Evolutionary conservation across 2,888 invertebrate species (phyloP), one percentile per base, ranked within the genome.

Genomic region (Eustalomyia histrio): DNA sequence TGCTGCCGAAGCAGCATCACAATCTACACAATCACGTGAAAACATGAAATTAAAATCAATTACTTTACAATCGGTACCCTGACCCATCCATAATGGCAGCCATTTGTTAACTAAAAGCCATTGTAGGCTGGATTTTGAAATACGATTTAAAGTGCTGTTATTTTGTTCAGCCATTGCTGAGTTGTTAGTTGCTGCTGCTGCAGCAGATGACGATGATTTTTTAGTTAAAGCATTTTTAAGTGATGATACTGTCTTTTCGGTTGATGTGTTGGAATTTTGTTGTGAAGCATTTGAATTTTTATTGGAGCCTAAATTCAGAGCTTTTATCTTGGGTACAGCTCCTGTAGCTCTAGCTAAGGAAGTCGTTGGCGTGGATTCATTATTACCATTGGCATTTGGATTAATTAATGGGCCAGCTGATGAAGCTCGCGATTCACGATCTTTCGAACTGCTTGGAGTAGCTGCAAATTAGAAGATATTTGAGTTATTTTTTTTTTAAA

Each of bases 31-130:
- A 71, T 91, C 90, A 10, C 91, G 88, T 1, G 91, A 91, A 73
- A 91, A 91, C 91, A 91, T 91, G 61, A 91, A 91, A 81, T 91
- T 91, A 74, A 92, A 91, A 85, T 92, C 92, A 60, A 92, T 90
- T 16, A 88, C 91, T 86, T 92, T 91, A 85, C 92, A 92, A 76
- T 92, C 92, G 12, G 91, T 89, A 8, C 92, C 92, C 67, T 92
- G 92, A n/a, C 91, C 91, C 76, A 93, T 92, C 93, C 94, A 94
- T 53, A 93, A 86, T 0, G 93, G 93, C 21, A 94, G 86, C 94
- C 94, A 94, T 84, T 93, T 93, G 86, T 94, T 94, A 0, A 94
- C 93, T 79, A 94, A 89, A 84, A 94, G 91, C 94, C 94, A 94
- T 85, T 94, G 93, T 47, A 94, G 90, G 1, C 93, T 92, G 1